Base-by-base conservation (phyloP, 2,797 vertebrate species). In the Pogoniulus pusillus region DNA sequence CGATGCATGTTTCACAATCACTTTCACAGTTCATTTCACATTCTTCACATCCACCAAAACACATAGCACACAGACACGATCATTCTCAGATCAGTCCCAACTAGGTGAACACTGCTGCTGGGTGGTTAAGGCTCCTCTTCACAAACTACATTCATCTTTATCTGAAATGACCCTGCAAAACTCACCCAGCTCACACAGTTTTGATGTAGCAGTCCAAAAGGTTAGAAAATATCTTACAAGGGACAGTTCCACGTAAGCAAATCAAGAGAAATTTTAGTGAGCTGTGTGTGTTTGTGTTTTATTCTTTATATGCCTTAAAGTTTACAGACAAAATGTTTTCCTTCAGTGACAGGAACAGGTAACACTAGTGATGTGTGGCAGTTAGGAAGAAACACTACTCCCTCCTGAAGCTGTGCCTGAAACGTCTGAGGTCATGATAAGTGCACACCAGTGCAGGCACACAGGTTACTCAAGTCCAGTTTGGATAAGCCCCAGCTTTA, bases 11-110 rank as follows among this genome's bases (percentile, higher is more conserved):
- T 91, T 85, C 10, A 1, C 87, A 94, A 94, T 79, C 87, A 57
- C 39, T 76, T 94, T 57, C 49, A 66, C 72, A 75, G 72, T 65
- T 93, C 90, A 58, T 45, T 92, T 94, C 85, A 76, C 65, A 24
- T 82, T 85, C 87, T 82, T 51, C 78, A 55, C 13, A 6, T 72
- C 69, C 55, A 71, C 43, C 29, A 12, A 82, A 45, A 78, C 4
- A 4, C 45, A 29, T 13, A 41, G 49, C 47, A 85, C 20, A 90
- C 18, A 65, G 58, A 29, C 34, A 37, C 0, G 0, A 43, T 34
- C 65, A 72, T 69, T 88, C 26, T 59, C 53, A 45, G 22, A 14
- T 58, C 69, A 74, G 34, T 12, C 65, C 72, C 49, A 66, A 30
- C 13, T 6, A 54, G 15, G 18, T 17, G 9, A 53, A 47, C 7